Evolutionary conservation across 1,140 invertebrate genomes (phyloP).

Genomic region (Philopotamus ludificatus): DNA sequence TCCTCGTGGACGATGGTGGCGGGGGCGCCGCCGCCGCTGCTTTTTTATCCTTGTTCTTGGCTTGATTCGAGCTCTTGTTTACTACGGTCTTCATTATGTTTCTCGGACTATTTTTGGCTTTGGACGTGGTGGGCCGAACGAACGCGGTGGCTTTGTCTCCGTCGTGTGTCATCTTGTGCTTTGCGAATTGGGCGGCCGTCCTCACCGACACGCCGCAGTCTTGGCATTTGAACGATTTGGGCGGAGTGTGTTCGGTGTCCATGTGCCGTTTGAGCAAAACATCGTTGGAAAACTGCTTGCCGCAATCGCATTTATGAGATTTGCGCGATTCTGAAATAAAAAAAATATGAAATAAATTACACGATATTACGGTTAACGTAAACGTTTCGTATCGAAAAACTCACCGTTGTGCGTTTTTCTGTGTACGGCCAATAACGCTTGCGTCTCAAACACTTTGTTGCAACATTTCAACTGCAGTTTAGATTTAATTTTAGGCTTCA

Average conservation of each 20-base stretch:
- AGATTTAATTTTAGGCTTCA: neutral
- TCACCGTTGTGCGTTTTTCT: conserved; percentile 35
- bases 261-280: conserved; percentile 50
- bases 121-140: neutral
- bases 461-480: conserved; percentile 30
- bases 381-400: neutral
- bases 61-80: too few species aligned
- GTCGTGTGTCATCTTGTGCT: conserved; percentile 32
- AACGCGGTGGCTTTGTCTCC: neutral
- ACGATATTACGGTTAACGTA: neutral
- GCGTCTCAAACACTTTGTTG: conserved; percentile 21
- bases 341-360: too few species aligned
- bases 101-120: too few species aligned
- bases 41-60: neutral
- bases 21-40: neutral
- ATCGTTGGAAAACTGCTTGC: conserved; percentile 50
- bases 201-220: conserved; percentile 28
- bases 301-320: conserved; percentile 51
- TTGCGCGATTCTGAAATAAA: too few species aligned
- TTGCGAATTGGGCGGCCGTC: conserved; percentile 30
- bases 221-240: conserved; percentile 39
- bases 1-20: conserved; percentile 11
- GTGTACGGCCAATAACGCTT: conserved; percentile 23
- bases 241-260: conserved; percentile 51
- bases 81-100: too few species aligned